Conservation (phyloP, 2,888 invertebrate species). For the Drosophila mulleri region DNA sequence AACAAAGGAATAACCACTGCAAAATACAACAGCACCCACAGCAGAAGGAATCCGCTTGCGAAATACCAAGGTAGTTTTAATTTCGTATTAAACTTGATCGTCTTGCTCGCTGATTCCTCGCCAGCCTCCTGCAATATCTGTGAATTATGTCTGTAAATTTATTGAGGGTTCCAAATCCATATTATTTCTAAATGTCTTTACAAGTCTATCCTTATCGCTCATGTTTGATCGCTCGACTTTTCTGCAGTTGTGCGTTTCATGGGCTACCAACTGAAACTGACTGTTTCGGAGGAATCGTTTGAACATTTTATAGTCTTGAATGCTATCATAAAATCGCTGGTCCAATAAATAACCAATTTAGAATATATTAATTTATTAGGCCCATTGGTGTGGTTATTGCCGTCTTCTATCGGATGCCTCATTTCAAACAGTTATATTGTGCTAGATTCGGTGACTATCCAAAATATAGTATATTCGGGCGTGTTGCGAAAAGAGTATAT, state of each 20-base stretch:
- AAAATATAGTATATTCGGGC: slow-evolving; percentile 6
- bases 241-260: slow-evolving; percentile 16
- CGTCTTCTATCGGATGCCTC: slow-evolving; percentile 3
- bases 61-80: slow-evolving; percentile 63
- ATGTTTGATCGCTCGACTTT: slow-evolving; percentile 10
- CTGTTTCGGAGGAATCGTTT: slow-evolving; percentile 1
- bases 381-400: slow-evolving; percentile 22
- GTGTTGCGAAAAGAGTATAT: neutral
- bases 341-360: slow-evolving; percentile 30
- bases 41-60: slow-evolving; percentile 65
- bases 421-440: slow-evolving; percentile 21
- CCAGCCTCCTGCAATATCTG: slow-evolving; percentile 32
- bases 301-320: slow-evolving; percentile 33
- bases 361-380: slow-evolving; percentile 35
- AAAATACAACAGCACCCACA: slow-evolving; percentile 75
- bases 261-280: slow-evolving; percentile 28
- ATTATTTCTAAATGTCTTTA: slow-evolving; percentile 4
- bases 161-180: neutral
- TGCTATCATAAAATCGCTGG: slow-evolving; percentile 33
- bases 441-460: slow-evolving; percentile 26
- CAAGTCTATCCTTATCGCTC: slow-evolving; percentile 47
- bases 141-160: neutral
- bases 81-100: neutral
- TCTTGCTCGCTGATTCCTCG: neutral
- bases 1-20: slow-evolving; percentile 70